Percentiles rank a stretch among this genome's conserved stretches.
phyloP scores from a whole-genome alignment of 2,888 invertebrate genomes.

The Hedychridium roseum region DNA sequence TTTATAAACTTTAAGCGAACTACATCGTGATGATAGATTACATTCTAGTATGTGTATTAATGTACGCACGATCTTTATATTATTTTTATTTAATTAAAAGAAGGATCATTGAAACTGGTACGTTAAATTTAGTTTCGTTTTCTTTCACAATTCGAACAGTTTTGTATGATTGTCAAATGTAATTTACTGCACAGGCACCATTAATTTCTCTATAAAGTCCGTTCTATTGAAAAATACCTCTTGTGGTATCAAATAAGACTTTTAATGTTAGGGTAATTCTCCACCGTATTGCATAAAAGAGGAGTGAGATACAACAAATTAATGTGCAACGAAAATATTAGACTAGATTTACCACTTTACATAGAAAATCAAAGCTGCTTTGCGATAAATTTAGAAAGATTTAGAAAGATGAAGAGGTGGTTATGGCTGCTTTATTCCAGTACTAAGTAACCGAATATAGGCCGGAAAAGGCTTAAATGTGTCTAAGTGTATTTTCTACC shows the following conservation, averaged over 20 bases:
- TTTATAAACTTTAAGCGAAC: constrained; percentile 39
- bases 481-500: constrained; percentile 25
- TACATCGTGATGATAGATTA: constrained; percentile 54
- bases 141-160: constrained; percentile 9
- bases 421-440: constrained; percentile 15
- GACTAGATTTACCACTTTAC: constrained; percentile 35
- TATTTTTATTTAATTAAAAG: constrained; percentile 47
- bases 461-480: constrained; percentile 21
- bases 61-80: constrained; percentile 39
- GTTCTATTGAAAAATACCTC: neutral
- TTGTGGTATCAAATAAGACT: neutral
- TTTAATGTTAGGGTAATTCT: neutral
- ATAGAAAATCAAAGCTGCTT: constrained; percentile 24
- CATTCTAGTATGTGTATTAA: constrained; percentile 35
- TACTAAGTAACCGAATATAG: constrained; percentile 18
- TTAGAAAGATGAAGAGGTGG: constrained; percentile 21
- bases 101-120: constrained; percentile 30
- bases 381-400: constrained; percentile 17
- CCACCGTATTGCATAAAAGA: neutral
- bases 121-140: constrained; percentile 10
- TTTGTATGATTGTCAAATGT: neutral
- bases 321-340: constrained; percentile 58
- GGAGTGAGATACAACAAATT: constrained; percentile 53
- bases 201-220: neutral
- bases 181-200: neutral